phyloP scores from a whole-genome alignment of 2,888 invertebrate genomes.

The Sepioteuthis lessoniana region DNA sequence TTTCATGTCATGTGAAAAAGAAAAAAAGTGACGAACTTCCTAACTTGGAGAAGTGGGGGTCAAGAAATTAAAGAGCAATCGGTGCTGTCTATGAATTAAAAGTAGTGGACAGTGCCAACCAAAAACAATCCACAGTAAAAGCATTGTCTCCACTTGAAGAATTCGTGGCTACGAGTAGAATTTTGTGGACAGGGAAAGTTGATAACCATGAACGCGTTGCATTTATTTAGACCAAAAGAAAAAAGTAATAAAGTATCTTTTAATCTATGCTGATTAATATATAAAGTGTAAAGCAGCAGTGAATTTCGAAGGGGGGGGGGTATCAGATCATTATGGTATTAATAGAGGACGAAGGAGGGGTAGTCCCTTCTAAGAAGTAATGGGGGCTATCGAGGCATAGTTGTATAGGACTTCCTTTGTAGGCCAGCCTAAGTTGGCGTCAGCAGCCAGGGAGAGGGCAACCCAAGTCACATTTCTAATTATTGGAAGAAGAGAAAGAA shows the following conservation, averaged over 20 bases:
- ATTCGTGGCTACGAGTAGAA: not conserved
- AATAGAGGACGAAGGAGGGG: not conserved
- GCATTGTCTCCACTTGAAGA: not conserved
- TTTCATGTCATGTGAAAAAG: not conserved
- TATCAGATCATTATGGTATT: conserved; percentile 14
- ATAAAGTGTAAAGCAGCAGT: not conserved
- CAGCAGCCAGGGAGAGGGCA: conserved; percentile 1
- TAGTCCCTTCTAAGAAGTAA: not conserved
- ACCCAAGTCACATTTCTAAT: conserved; percentile 33
- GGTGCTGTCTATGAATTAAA: conserved; percentile 4
- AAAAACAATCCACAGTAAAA: not conserved
- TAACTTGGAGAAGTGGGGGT: not conserved
- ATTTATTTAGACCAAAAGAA: not conserved
- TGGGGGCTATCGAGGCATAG: not conserved
- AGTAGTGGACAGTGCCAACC: not conserved
- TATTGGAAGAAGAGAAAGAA: conserved; percentile 23
- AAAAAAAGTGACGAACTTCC: not conserved
- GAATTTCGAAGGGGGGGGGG: not conserved
- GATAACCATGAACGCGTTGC: not conserved
- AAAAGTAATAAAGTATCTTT: not conserved
- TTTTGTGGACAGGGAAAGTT: not conserved
- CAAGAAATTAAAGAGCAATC: not conserved
- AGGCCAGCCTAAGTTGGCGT: conserved; percentile 33
- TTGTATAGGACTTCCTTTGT: conserved; percentile 33
- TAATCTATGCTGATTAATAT: not conserved